phyloP scores from a whole-genome alignment of 2,113 vertebrate species.

The Odocoileus virginianus region DNA sequence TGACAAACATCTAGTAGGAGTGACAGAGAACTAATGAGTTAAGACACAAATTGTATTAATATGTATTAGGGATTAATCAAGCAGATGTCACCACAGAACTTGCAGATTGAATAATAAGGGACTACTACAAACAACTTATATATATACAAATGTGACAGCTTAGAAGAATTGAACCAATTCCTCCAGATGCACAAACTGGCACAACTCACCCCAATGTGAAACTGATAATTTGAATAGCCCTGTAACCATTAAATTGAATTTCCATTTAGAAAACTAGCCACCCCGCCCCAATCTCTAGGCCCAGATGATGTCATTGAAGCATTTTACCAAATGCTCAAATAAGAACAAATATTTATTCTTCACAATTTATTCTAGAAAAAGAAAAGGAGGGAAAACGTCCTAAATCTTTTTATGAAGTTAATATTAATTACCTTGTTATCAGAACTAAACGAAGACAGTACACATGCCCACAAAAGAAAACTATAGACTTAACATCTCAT shows the following conservation, averaged over 20 bases:
- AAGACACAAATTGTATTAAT: neutral
- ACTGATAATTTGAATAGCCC: neutral
- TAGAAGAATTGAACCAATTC: neutral
- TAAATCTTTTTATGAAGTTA: neutral
- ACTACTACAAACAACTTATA: neutral
- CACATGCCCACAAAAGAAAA: neutral
- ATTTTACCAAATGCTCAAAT: neutral
- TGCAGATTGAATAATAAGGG: neutral
- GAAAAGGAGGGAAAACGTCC: neutral
- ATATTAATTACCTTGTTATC: too few relatives aligned
- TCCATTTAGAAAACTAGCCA: neutral
- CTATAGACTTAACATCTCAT: neutral
- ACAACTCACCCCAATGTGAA: neutral
- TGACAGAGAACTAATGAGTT: too few relatives aligned
- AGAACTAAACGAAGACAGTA: neutral
- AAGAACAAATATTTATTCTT: neutral
- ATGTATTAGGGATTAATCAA: too few relatives aligned
- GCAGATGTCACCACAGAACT: too few relatives aligned
- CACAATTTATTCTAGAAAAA: neutral
- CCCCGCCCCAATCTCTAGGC: neutral
- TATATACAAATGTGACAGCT: neutral
- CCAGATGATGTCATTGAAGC: neutral
- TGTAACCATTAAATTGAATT: neutral
- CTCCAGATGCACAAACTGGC: neutral
- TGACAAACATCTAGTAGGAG: too few relatives aligned